Base-by-base conservation (phyloP, 2,888 invertebrate genomes). In the Sclerodermus sp. region DNA sequence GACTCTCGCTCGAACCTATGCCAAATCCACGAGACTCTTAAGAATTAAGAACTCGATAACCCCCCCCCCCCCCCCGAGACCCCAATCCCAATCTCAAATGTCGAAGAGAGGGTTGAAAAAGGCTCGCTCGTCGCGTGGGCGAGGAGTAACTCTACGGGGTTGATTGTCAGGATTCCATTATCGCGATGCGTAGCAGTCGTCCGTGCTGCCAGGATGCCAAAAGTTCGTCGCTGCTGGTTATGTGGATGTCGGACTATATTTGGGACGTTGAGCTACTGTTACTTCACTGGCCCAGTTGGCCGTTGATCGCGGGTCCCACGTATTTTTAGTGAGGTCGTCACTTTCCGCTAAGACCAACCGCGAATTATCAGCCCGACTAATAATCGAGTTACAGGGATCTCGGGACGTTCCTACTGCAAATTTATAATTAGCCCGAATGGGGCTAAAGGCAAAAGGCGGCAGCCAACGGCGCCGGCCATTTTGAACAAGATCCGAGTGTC, bases 261-360 rank as follows among this genome's bases (percentile, higher is more conserved):
- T 69, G 68, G 65, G 68, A 67, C 67, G 64, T 70, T 67, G 67
- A 66, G 65, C 65, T 58, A 53, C 57, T 57, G 54, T 61, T 68
- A 62, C 66, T 68, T 64, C 64, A 65, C 66, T 71, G 71, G 68
- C 70, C 71, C 68, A 71, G 66, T 71, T 71, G 71, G 71, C 71
- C 58, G 57, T 61, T 64, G 62, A 68, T 68, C 64, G 61, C 58
- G 62, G 55, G 55, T 55, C 51, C 47, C 60, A 43, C 14, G 37
- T 70, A 68, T 70, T 70, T 70, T 69, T 69, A 69, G 67, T 51
- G 55, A 57, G 59, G 57, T 62, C 59, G 61, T 59, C 47, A 42
- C 38, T 52, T 42, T 44, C 32, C 38, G 38, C 47, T 53, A 54
- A 55, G 49, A 51, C 45, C 58, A 51, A 51, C 55, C 44, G 58